phyloP scores from a whole-genome alignment of 2,888 invertebrate genomes.

The Gymnosoma rotundatum region DNA sequence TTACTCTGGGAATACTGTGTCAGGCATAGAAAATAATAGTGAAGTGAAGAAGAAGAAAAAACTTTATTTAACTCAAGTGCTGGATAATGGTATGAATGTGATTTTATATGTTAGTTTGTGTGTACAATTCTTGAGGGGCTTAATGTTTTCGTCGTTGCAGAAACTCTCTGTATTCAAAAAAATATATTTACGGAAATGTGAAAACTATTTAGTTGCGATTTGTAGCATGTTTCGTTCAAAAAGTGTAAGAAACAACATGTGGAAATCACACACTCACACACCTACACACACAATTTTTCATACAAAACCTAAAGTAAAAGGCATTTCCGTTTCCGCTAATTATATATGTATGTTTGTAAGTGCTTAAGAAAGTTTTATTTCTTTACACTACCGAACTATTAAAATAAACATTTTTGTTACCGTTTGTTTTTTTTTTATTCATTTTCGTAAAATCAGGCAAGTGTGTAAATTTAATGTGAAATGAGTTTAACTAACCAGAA shows the following conservation, averaged over 20 bases:
- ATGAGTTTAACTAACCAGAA: constrained; percentile 46
- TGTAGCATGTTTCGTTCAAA: constrained; percentile 47
- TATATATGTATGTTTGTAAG: constrained; percentile 72
- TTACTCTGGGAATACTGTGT: constrained; percentile 6
- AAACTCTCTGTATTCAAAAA: constrained; percentile 26
- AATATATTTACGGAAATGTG: constrained; percentile 35
- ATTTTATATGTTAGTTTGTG: not conserved
- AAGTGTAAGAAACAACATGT: constrained; percentile 41
- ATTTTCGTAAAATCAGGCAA: constrained; percentile 34
- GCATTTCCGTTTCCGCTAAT: constrained; percentile 78
- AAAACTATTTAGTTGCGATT: constrained; percentile 45
- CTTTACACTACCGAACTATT: constrained; percentile 3
- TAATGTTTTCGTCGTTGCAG: constrained; percentile 46
- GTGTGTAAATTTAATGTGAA: constrained; percentile 58
- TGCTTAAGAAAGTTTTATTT: constrained; percentile 39
- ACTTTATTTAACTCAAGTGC: constrained; percentile 37
- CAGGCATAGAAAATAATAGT: constrained; percentile 47
- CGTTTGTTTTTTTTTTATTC: not conserved
- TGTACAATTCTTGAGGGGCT: constrained; percentile 39
- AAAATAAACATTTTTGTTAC: constrained; percentile 22
- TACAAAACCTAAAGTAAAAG: constrained; percentile 71
- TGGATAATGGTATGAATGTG: constrained; percentile 5
- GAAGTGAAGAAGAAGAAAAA: constrained; percentile 6
- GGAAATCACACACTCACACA: not conserved
- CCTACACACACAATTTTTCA: constrained; percentile 1